Conservation (phyloP, 2,113 vertebrate species). For the Hystrix brachyura region DNA sequence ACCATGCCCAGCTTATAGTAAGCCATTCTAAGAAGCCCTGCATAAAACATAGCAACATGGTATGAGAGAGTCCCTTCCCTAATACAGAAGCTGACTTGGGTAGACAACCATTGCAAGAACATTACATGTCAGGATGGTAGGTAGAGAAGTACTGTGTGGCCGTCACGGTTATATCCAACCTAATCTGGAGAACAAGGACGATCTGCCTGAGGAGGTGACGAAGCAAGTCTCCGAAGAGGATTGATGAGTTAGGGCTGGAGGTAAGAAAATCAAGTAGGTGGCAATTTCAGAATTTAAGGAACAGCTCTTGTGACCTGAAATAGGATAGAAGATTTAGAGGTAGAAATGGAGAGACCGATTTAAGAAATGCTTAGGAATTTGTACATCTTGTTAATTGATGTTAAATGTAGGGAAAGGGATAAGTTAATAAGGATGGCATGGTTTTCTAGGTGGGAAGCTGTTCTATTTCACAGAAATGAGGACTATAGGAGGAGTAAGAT, state of each 20-base stretch:
- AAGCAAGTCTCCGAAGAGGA: neutral
- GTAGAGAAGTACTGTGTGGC: neutral
- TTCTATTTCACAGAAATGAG: slow-evolving; percentile 28
- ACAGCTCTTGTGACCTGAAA: neutral
- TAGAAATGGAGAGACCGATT: neutral
- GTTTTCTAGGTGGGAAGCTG: slow-evolving; percentile 3
- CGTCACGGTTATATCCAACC: neutral
- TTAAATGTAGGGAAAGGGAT: neutral
- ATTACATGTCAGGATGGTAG: neutral
- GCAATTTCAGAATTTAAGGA: neutral
- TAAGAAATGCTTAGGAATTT: neutral
- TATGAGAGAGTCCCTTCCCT: neutral
- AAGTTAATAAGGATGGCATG: neutral
- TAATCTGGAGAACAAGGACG: neutral
- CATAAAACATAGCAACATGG: neutral
- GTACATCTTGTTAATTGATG: neutral
- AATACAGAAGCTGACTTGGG: neutral
- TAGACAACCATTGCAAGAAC: neutral
- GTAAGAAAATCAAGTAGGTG: neutral
- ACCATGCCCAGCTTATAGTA: neutral
- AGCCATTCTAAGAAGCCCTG: neutral
- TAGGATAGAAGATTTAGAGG: neutral
- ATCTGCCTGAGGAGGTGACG: neutral
- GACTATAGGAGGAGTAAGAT: neutral
- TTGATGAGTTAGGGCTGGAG: neutral